These are phyloP conservation scores for Pharmacophagus antenor DNA, from an alignment of 2,888 invertebrate genomes.

Conservation along the genomic window DNA sequence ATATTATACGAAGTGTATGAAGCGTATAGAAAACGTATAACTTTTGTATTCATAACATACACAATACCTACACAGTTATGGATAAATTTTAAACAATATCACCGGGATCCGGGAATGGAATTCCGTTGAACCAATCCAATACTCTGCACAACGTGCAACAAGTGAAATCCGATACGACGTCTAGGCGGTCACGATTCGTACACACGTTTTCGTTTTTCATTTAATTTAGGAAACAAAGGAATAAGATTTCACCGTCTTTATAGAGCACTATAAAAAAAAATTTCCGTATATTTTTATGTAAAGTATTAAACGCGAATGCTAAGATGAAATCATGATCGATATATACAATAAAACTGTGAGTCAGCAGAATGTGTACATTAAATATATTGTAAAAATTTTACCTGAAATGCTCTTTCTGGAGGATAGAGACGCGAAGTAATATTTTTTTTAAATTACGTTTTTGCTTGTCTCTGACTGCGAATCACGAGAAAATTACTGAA, in stretches of 20 bases:
- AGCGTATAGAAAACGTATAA: not conserved
- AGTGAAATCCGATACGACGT: constrained; percentile 17
- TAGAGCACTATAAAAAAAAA: not conserved
- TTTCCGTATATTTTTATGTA: not conserved
- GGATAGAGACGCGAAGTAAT: no score
- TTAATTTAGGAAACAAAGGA: constrained; percentile 12
- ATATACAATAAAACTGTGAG: no score
- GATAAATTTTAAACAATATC: not conserved
- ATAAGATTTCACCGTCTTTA: not conserved
- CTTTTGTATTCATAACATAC: not conserved
- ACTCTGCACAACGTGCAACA: constrained; percentile 12
- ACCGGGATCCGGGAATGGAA: not conserved
- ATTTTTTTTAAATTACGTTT: no score
- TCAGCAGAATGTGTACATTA: no score
- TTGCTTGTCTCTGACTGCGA: no score
- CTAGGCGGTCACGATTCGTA: constrained; percentile 16
- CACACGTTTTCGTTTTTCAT: not conserved
- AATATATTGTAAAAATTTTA: no score
- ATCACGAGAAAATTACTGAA: no score
- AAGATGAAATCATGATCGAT: no score
- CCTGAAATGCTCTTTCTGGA: no score
- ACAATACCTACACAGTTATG: not conserved
- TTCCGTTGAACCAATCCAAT: not conserved
- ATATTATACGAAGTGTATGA: no score
- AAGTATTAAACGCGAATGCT: not conserved